Base-by-base conservation (phyloP, 2,888 invertebrate species). In the Harmothoe impar region DNA sequence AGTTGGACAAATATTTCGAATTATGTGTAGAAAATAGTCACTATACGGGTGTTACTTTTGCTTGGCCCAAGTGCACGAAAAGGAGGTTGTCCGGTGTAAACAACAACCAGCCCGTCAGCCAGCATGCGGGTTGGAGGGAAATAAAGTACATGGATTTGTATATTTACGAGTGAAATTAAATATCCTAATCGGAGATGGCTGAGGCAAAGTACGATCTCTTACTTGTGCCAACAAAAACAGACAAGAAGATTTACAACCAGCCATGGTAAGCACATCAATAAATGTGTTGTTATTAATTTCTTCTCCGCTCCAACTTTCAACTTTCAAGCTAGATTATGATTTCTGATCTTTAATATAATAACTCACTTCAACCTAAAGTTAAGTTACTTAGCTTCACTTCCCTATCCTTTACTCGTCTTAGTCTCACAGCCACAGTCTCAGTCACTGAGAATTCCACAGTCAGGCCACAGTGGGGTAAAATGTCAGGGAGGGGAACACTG, bases 181-280 rank as follows among this genome's bases (percentile, higher is more conserved):
- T 25, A 89, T 52, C 31, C 51, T 33, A 29, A 31, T 29, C 86
- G 10, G 51, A 88, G 51, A 91, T 91, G 90, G 84, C 92, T 7
- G 91, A 92, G 31, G 78, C 89, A 25, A 92, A 92, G 72, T 91
- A 91, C 77, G 89, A 91, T 72, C 51, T 91, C 20, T 35, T 89
- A 0, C 85, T 92, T 12, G 92, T 91, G 0, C 90, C 81, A 20
- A 91, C 91, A 0, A 81, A 90, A 35, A 92, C 89, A 17, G 92
- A 91, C 86, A 92, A 92, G 77, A 90, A 84, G 56, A 91, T 91
- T n/a, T 81, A 85, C 29, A 78, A 91, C 23, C 91, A 92, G 78
- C 92, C 92, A 89, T 92, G 92, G 92, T 92, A 81, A 90, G 92
- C 12, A 29, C 12, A n/a, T 1, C 29, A n/a, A n/a, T n/a, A n/a